Base-by-base conservation (phyloP, 2,888 invertebrate genomes). In the Patella depressa region DNA sequence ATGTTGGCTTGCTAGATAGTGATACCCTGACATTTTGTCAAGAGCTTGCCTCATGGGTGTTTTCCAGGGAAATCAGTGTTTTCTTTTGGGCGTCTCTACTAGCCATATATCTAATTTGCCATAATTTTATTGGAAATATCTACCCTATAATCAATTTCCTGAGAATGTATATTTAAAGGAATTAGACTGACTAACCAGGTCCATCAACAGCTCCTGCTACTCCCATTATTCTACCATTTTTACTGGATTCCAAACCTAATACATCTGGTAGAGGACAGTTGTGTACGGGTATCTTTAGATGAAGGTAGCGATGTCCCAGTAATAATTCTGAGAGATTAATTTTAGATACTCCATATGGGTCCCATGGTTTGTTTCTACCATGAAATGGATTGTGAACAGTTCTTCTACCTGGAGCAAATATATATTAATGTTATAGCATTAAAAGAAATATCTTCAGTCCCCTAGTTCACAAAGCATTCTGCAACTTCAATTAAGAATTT, bases 191-290 rank as follows among this genome's bases (percentile, higher is more conserved):
- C 75, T 77, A 78, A 90, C 90, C 88, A 84, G 91, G 91, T 15
- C 90, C 91, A 83, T 91, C 91, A 0, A 90, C 89, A 53, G 91
- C 88, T 19, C 91, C 91, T 7, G 86, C 81, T 0, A 90, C 79
- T 5, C 91, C 90, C 2, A 90, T 82, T 57, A 91, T 77, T 74
- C 85, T 87, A 29, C 84, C 84, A 29, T 83, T 84, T 14, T 74
- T 78, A 17, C 82, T 82, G 19, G 77, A 76, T 24, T 80, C 80
- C 15, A 77, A 54, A 11, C 89, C 88, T 53, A 91, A 85, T 3
- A 89, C 78, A 73, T 91, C 91, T 0, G 91, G 91, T 1, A 86
- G 80, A 1, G 85, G 84, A 74, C 90, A 90, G 78, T 85, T 88
- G 76, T 87, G 88, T 14, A 91, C 84, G 0, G 91, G 91, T 12